Evolutionary conservation across 2,888 invertebrate genomes (phyloP), one percentile per base, ranked within the genome.

Genomic region (Rhodophaea formosa): DNA sequence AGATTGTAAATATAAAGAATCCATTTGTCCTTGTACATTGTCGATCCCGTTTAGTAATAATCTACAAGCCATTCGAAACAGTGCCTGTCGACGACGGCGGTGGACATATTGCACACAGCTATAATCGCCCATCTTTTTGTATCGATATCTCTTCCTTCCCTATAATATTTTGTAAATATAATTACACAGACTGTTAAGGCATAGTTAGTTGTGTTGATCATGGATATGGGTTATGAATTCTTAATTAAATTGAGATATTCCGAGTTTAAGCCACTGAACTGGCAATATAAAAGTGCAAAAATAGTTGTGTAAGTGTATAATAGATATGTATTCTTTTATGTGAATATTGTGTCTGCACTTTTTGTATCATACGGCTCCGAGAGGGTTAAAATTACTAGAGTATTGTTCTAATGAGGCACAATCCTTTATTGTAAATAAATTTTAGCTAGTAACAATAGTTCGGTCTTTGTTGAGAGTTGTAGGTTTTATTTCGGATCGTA

Each of bases 281-380:
- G 89, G 89, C 88, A 83, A 85, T 86, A 86, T 85, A 76, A 89
- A 85, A 91, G 90, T 91, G 89, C 90, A 91, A 90, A 89, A 85
- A 80, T 88, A 88, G 86, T 74, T 69, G 71, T 74, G 72, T 87
- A 87, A 89, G 86, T 89, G 87, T 90, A 88, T 75, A 75, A 83
- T 86, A 87, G 77, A 82, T 82, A 80, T 73, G 81, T 85, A 86
- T 85, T 82, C 82, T 84, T 83, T 80, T 84, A 81, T 86, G 88
- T 87, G 86, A 88, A 88, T 88, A 88, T 82, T 84, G 82, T 83
- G 82, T 84, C 82, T 74, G 86, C 87, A 88, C 87, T 84, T 83
- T 83, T 86, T 90, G 88, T 91, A 89, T 79, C 69, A 88, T 86
- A 88, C 69, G 62, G 73, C 77, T 83, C 77, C 71, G 74, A 76